phyloP scores from a whole-genome alignment of 2,113 vertebrate genomes.

The Morone chrysops region DNA sequence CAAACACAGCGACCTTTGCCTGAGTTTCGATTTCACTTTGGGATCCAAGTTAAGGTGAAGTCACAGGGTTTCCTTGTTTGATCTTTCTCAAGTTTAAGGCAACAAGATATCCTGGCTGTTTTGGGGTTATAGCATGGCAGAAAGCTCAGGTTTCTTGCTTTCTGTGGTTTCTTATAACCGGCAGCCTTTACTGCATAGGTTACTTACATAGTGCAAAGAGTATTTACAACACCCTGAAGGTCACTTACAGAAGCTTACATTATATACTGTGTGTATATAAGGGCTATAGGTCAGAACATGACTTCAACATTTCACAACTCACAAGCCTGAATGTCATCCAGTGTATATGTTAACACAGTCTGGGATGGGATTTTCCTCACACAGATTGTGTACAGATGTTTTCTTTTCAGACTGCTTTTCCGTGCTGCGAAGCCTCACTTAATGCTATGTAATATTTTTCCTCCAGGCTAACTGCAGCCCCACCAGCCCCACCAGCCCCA shows the following conservation, averaged over 20 bases:
- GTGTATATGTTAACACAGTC: background rate
- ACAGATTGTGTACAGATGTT: constrained; percentile 3
- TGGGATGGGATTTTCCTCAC: background rate
- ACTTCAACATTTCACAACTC: background rate
- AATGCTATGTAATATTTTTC: background rate
- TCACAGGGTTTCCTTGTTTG: constrained; percentile 10
- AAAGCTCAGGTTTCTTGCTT: constrained; percentile 31
- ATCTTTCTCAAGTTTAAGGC: constrained; percentile 14
- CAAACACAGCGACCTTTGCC: constrained; percentile 16
- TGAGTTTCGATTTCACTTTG: constrained; percentile 67
- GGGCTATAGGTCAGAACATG: background rate
- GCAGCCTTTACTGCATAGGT: constrained; percentile 20
- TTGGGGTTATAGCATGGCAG: background rate
- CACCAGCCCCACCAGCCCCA: constrained; percentile 76
- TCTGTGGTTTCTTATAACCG: constrained; percentile 33
- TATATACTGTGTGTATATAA: background rate
- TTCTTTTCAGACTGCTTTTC: background rate
- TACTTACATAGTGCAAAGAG: constrained; percentile 29
- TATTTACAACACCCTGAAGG: constrained; percentile 17
- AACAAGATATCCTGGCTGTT: constrained; percentile 28
- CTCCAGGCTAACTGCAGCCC: constrained; percentile 87
- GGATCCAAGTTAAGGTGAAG: constrained; percentile 18
- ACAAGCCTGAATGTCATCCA: background rate
- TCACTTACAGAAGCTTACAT: constrained; percentile 17
- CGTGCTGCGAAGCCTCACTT: background rate